Evolutionary conservation across 2,797 vertebrate species (phyloP).

Genomic region (Adelosebastes latens): DNA sequence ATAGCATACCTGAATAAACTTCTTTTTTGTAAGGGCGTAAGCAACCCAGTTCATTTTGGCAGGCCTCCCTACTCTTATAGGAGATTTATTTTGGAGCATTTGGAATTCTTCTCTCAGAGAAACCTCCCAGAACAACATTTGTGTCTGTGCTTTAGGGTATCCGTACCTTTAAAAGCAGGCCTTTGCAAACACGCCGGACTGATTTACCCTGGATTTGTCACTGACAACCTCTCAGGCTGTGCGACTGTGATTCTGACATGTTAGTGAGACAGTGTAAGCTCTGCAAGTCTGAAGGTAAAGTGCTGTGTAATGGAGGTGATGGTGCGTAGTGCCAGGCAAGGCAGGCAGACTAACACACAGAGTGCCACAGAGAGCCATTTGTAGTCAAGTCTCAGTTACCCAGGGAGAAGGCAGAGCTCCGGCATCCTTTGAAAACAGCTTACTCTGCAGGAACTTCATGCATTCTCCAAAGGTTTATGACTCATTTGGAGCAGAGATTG

Average conservation of each 20-base stretch:
- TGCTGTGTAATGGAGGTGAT: conserved; percentile 48
- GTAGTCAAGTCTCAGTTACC: conserved; percentile 63
- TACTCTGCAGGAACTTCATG: conserved; percentile 70
- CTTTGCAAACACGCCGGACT: conserved; percentile 1
- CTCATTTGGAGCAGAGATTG: conserved; percentile 64
- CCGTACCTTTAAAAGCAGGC: conserved; percentile 5
- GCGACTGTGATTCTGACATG: conserved; percentile 20
- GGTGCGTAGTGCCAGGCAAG: conserved; percentile 29
- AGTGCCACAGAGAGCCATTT: conserved; percentile 67
- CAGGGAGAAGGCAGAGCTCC: conserved; percentile 55
- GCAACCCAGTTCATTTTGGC: not conserved
- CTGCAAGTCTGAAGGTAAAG: conserved; percentile 31
- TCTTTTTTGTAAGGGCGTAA: not conserved
- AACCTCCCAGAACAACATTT: not conserved
- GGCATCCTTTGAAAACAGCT: conserved; percentile 73
- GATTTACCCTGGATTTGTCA: conserved; percentile 32
- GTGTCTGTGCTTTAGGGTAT: not conserved
- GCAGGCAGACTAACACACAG: conserved; percentile 27
- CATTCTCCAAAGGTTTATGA: conserved; percentile 72
- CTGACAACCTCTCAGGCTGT: conserved; percentile 18
- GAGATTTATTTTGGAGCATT: not conserved
- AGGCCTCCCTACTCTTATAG: not conserved
- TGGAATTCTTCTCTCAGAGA: not conserved
- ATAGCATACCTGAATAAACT: too few species aligned
- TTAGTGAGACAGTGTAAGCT: conserved; percentile 34